phyloP scores from a whole-genome alignment of 1,140 invertebrate genomes.

The Mylabris phalerata region DNA sequence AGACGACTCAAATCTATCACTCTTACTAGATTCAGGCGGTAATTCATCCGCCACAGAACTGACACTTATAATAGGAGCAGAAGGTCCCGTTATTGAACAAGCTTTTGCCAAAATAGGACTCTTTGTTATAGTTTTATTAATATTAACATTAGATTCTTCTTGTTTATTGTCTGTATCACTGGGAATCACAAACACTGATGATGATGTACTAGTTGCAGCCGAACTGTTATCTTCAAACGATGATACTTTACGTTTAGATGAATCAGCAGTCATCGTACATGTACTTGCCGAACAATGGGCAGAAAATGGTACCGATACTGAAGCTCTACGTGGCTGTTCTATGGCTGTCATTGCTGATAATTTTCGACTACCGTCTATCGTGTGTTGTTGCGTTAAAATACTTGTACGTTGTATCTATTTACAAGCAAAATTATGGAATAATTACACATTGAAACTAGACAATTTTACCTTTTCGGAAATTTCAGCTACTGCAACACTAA shows the following conservation, averaged over 20 bases:
- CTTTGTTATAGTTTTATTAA: conserved; percentile 37
- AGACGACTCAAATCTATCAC: too few relatives aligned
- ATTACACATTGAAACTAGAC: conserved; percentile 12
- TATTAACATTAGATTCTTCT: conserved; percentile 14
- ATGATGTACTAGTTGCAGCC: conserved; percentile 35
- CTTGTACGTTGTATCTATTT: conserved; percentile 38
- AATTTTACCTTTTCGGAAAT: conserved; percentile 48
- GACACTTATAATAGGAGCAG: conserved; percentile 63
- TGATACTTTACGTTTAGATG: conserved; percentile 41
- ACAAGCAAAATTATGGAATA: not conserved
- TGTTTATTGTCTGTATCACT: conserved; percentile 40
- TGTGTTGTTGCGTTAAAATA: conserved; percentile 54
- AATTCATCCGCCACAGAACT: conserved; percentile 59
- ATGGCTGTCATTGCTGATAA: conserved; percentile 38
- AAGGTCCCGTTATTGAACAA: conserved; percentile 38
- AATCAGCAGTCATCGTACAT: conserved; percentile 29
- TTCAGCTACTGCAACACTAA: conserved; percentile 54
- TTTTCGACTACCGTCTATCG: conserved; percentile 49
- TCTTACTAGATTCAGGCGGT: conserved; percentile 2
- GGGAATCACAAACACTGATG: conserved; percentile 36
- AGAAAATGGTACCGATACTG: conserved; percentile 42
- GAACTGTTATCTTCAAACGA: conserved; percentile 42
- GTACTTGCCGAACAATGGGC: not conserved
- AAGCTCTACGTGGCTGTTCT: conserved; percentile 39
- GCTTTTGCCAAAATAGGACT: conserved; percentile 39